Evolutionary conservation across 1,140 invertebrate species (phyloP).

Genomic region (Conus betulinus): DNA sequence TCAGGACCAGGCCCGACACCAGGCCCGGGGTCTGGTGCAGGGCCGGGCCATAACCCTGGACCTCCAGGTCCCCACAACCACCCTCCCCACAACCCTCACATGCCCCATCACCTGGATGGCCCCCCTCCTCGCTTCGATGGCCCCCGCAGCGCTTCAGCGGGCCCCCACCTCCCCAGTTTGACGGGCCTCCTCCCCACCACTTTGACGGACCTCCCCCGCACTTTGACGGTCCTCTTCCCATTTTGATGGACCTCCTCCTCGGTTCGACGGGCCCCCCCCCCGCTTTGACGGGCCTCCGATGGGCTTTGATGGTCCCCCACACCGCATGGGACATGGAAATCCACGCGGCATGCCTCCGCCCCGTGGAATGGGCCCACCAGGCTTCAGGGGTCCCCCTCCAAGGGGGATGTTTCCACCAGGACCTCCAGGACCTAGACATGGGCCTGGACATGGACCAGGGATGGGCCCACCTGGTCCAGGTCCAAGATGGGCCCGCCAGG

Average conservation of each 20-base stretch:
- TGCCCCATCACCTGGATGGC: conserved; percentile 32
- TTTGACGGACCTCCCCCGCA: conserved; percentile 16
- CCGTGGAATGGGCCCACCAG: conserved; percentile 28
- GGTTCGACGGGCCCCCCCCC: conserved; percentile 18
- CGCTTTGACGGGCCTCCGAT: conserved; percentile 27
- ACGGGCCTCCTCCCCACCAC: background rate
- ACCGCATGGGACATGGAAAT: conserved; percentile 32
- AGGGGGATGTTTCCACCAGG: conserved; percentile 43
- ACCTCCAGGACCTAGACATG: conserved; percentile 30
- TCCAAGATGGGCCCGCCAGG: conserved; percentile 42
- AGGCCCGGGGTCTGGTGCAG: too few relatives aligned
- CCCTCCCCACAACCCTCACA: conserved; percentile 34
- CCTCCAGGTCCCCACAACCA: conserved; percentile 25
- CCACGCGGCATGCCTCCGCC: conserved; percentile 36
- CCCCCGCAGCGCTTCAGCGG: background rate
- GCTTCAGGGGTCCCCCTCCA: conserved; percentile 41
- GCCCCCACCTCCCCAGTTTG: conserved; percentile 19
- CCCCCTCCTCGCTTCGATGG: conserved; percentile 28
- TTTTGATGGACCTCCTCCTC: conserved; percentile 9
- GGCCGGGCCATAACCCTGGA: conserved; percentile 7
- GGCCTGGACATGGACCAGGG: conserved; percentile 38
- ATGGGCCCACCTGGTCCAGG: conserved; percentile 44
- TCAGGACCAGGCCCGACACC: too few relatives aligned
- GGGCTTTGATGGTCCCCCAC: conserved; percentile 11
- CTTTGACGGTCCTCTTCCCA: background rate